Percentiles rank a stretch among this genome's conserved stretches.
These are phyloP conservation scores for Netelia melanura DNA, from an alignment of 2,888 invertebrate genomes.

Conservation along the genomic window DNA sequence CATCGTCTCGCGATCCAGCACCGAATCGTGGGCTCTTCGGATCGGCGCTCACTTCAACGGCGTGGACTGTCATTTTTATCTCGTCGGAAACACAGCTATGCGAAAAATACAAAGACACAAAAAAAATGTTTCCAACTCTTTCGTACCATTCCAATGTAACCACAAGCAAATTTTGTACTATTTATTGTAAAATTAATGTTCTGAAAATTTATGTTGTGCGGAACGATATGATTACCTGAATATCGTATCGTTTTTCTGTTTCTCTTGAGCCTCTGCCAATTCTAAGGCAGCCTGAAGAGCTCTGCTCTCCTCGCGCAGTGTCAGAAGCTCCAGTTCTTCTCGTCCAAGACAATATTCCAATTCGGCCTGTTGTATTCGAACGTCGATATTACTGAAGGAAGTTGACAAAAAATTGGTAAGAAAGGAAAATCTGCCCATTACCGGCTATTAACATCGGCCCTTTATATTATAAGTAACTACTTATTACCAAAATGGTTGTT, in stretches of 20 bases:
- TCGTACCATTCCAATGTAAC: not conserved
- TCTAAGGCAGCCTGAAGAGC: slow-evolving; percentile 92
- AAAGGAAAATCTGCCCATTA: slow-evolving; percentile 64
- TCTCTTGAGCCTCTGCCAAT: slow-evolving; percentile 85
- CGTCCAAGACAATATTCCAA: slow-evolving; percentile 95
- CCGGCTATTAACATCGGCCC: slow-evolving; percentile 70
- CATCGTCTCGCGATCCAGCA: slow-evolving; percentile 89
- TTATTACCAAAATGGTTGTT: not conserved
- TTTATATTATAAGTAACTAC: not conserved
- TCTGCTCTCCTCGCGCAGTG: slow-evolving; percentile 93
- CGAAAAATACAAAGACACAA: slow-evolving; percentile 2
- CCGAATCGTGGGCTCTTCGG: slow-evolving; percentile 91
- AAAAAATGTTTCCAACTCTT: not conserved
- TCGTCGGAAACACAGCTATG: slow-evolving; percentile 84
- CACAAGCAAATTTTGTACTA: not conserved
- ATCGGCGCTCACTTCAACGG: slow-evolving; percentile 90
- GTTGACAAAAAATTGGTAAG: slow-evolving; percentile 7
- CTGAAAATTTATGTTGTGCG: not conserved
- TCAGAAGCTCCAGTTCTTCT: slow-evolving; percentile 94
- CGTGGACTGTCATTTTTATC: slow-evolving; percentile 87
- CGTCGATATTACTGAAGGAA: slow-evolving; percentile 92
- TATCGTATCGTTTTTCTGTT: slow-evolving; percentile 86
- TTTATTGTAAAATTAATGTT: not conserved
- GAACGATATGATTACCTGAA: slow-evolving; percentile 85
- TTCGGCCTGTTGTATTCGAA: slow-evolving; percentile 95